Evolutionary conservation across 2,797 vertebrate genomes (phyloP).

Genomic region (Cryptoprocta ferox): DNA sequence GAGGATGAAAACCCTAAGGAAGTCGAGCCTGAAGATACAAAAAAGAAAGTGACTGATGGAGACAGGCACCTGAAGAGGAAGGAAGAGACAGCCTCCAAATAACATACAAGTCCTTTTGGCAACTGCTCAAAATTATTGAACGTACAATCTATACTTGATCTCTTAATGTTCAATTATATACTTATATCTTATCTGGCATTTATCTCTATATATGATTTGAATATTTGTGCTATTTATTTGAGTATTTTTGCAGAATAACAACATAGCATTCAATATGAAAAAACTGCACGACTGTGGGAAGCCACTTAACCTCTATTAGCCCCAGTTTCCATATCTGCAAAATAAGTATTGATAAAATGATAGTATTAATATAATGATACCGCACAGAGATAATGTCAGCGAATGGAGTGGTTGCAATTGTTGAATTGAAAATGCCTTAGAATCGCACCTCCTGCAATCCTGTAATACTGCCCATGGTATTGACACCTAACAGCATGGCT

Average conservation of each 20-base stretch:
- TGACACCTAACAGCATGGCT: background rate
- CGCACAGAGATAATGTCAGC: background rate
- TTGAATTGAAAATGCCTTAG: background rate
- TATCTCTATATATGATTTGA: background rate
- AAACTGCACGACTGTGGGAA: background rate
- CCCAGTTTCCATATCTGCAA: background rate
- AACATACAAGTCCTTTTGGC: background rate
- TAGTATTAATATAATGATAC: background rate
- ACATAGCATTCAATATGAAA: background rate
- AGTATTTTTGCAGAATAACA: background rate
- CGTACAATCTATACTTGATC: background rate
- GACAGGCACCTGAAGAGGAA: background rate
- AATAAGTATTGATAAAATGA: background rate
- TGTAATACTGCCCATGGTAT: fast-evolving
- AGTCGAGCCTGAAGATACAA: background rate
- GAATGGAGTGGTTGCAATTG: background rate
- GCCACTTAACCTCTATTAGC: background rate
- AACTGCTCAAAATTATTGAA: background rate
- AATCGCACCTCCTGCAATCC: background rate
- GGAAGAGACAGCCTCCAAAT: background rate
- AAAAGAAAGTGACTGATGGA: background rate
- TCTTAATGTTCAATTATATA: background rate
- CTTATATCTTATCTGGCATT: background rate
- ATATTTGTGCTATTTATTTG: background rate
- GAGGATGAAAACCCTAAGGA: background rate